phyloP scores from a whole-genome alignment of 2,113 vertebrate genomes.

The Tragelaphus imberbis region DNA sequence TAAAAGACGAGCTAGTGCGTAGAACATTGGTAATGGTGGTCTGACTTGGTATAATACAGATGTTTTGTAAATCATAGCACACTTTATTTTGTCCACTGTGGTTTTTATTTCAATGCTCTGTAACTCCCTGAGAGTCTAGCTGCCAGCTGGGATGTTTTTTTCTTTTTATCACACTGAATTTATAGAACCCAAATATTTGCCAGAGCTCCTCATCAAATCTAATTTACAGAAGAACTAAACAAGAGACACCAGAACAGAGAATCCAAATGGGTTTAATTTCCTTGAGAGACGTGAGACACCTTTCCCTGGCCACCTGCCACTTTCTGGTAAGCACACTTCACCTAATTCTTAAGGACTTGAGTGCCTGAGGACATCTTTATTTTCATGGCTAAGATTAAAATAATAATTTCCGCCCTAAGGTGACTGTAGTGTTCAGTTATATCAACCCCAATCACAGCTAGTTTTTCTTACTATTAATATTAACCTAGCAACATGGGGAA shows the following conservation, averaged over 20 bases:
- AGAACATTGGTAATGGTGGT: not conserved
- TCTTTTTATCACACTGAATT: not conserved
- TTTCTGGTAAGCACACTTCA: not conserved
- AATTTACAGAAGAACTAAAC: not conserved
- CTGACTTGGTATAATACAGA: accelerated
- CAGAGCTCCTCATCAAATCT: not conserved
- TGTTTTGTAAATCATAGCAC: not conserved
- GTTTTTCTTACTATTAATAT: not conserved
- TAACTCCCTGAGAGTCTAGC: not conserved
- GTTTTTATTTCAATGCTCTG: not conserved
- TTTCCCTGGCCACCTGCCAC: not conserved
- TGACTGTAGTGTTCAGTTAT: not conserved
- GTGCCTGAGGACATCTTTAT: not conserved
- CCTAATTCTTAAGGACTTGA: not conserved
- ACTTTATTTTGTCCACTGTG: not conserved
- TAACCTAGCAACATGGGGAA: not conserved
- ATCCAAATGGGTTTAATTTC: not conserved
- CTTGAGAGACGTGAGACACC: not conserved
- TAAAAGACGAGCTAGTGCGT: not conserved
- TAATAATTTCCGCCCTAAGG: not conserved
- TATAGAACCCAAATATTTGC: not conserved
- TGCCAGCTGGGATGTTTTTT: not conserved
- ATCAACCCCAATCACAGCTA: not conserved
- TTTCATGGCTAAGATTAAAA: not conserved
- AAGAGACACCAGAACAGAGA: not conserved